Evolutionary conservation across 2,797 vertebrate genomes (phyloP).

Genomic region (Ctenopoma kingsleyae): DNA sequence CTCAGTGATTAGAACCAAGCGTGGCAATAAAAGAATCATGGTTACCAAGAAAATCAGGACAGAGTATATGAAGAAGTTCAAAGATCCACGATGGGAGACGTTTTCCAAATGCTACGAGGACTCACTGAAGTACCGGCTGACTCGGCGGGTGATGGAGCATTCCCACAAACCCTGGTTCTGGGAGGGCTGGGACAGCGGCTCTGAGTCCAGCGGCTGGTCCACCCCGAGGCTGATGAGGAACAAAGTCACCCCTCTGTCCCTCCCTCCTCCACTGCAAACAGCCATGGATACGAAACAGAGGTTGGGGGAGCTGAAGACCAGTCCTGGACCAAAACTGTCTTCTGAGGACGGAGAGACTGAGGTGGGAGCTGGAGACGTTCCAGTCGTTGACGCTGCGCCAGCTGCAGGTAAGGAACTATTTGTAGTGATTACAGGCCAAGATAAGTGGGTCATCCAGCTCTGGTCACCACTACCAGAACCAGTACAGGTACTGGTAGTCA

Average conservation of each 20-base stretch:
- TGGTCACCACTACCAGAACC: too few relatives aligned
- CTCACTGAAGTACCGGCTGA: constrained; percentile 90
- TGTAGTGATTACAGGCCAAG: too few relatives aligned
- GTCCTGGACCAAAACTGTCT: constrained; percentile 2
- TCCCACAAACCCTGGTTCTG: constrained; percentile 93
- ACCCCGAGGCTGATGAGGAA: constrained; percentile 71
- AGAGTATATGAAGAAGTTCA: constrained; percentile 95
- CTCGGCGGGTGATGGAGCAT: constrained; percentile 91
- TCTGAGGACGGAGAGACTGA: constrained; percentile 28
- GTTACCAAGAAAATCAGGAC: constrained; percentile 84
- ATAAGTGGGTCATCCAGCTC: too few relatives aligned
- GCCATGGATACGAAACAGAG: constrained; percentile 41
- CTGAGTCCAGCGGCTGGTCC: constrained; percentile 83
- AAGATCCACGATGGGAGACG: constrained; percentile 92
- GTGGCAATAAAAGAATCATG: constrained; percentile 53
- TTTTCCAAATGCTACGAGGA: constrained; percentile 92
- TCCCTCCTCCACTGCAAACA: constrained; percentile 39
- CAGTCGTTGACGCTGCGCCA: constrained; percentile 7
- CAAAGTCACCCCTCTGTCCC: constrained; percentile 60
- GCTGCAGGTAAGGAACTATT: constrained; percentile 41
- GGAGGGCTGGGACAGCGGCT: constrained; percentile 88
- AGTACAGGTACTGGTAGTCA: too few relatives aligned
- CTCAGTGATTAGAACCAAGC: constrained; percentile 11
- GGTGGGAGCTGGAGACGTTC: background rate
- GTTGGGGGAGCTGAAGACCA: constrained; percentile 15